These are phyloP conservation scores for Alcedo quadribrachys DNA, from an alignment of 2,797 vertebrate genomes.

Conservation along the genomic window DNA sequence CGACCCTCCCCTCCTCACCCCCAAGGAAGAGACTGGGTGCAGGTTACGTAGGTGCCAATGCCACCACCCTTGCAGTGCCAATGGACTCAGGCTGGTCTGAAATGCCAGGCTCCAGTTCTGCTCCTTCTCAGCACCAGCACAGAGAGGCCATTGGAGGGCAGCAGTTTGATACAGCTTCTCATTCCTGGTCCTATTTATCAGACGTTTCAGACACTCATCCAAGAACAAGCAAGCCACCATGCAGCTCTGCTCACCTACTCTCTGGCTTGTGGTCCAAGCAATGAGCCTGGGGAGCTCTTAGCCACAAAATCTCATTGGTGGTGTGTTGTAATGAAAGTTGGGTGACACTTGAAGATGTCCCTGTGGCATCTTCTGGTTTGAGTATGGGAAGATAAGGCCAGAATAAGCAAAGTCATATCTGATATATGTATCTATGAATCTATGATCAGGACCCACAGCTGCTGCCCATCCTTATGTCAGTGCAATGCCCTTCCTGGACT, in stretches of 20 bases:
- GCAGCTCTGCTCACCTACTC: background rate
- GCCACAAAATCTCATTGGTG: background rate
- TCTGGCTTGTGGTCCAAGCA: background rate
- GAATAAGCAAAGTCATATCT: background rate
- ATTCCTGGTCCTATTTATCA: background rate
- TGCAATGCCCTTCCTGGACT: background rate
- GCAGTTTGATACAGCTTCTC: background rate
- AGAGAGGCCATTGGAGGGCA: background rate
- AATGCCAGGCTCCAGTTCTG: background rate
- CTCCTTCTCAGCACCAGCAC: background rate
- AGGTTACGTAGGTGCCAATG: background rate
- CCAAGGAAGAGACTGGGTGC: background rate
- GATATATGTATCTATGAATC: too few relatives aligned
- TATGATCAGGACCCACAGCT: background rate
- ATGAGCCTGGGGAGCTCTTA: fast-evolving
- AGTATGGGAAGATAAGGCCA: background rate
- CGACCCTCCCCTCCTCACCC: background rate
- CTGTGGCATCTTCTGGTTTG: background rate
- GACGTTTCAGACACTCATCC: background rate
- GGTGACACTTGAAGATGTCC: background rate
- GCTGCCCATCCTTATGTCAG: background rate
- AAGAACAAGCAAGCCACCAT: background rate
- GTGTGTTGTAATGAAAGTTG: background rate
- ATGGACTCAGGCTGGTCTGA: background rate
- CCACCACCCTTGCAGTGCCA: background rate